Conservation (phyloP, 1,140 invertebrate species). For the Diabrotica virgifera region DNA sequence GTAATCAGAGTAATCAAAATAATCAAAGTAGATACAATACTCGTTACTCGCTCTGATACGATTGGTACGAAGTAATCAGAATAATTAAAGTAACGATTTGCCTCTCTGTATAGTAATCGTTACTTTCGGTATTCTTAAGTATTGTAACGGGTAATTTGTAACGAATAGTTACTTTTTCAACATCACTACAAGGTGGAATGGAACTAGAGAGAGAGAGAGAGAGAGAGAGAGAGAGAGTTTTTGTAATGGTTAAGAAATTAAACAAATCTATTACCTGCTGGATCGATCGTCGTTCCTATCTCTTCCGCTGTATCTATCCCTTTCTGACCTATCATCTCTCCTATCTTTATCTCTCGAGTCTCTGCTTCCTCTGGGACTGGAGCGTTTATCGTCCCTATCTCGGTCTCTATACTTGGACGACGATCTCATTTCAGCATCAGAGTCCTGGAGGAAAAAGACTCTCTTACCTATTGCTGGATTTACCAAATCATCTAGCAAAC, state of each 20-base stretch:
- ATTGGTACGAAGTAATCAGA: too few relatives aligned
- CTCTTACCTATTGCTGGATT: conserved; percentile 26
- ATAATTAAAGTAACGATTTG: too few relatives aligned
- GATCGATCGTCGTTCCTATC: conserved; percentile 14
- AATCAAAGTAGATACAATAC: too few relatives aligned
- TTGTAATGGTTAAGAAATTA: neutral
- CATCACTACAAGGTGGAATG: too few relatives aligned
- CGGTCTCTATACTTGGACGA: conserved; percentile 5
- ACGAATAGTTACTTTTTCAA: too few relatives aligned
- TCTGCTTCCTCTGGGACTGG: conserved; percentile 19
- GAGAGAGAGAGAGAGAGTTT: too few relatives aligned
- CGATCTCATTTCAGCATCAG: conserved; percentile 18
- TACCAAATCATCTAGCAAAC: conserved; percentile 13
- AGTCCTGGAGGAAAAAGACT: conserved; percentile 35
- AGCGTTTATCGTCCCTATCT: conserved; percentile 9
- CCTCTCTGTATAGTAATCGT: too few relatives aligned
- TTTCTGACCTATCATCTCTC: conserved; percentile 15
- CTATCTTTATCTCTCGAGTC: conserved; percentile 14
- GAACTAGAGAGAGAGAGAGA: too few relatives aligned
- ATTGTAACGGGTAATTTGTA: too few relatives aligned
- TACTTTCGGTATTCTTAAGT: too few relatives aligned
- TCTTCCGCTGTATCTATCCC: conserved; percentile 10
- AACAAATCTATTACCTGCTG: neutral
- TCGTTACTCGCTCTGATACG: too few relatives aligned
- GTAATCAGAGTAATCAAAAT: too few relatives aligned